phyloP scores from a whole-genome alignment of 2,113 vertebrate genomes.

The Chaetura pelagica region DNA sequence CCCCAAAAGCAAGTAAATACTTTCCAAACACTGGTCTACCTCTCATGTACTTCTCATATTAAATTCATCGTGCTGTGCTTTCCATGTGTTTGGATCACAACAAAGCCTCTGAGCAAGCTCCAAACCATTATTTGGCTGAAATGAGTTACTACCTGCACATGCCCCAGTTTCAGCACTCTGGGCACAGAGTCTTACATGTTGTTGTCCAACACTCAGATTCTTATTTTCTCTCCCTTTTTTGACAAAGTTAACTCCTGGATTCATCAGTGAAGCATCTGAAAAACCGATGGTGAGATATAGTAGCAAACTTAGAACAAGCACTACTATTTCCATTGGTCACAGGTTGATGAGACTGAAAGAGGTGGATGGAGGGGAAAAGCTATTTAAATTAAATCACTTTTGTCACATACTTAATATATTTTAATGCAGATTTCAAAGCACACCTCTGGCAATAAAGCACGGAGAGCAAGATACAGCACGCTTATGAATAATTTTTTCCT shows the following conservation, averaged over 20 bases:
- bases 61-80: neutral
- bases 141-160: neutral
- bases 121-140: neutral
- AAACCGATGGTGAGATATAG: neutral
- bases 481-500: neutral
- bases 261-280: neutral
- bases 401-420: neutral
- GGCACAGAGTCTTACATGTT: neutral
- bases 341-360: neutral
- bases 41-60: neutral
- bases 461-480: neutral
- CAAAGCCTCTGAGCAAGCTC: neutral
- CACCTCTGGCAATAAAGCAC: neutral
- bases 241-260: neutral
- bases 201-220: neutral
- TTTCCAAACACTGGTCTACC: neutral
- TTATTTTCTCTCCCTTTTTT: neutral
- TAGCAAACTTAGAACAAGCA: neutral
- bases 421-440: neutral
- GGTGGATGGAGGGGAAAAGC: neutral
- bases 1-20: neutral
- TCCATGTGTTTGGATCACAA: rapidly evolving
- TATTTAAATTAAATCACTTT: neutral
- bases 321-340: neutral
- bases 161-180: neutral